These are phyloP conservation scores for Acanthornis magna DNA, from an alignment of 2,797 vertebrate genomes.

Conservation along the genomic window DNA sequence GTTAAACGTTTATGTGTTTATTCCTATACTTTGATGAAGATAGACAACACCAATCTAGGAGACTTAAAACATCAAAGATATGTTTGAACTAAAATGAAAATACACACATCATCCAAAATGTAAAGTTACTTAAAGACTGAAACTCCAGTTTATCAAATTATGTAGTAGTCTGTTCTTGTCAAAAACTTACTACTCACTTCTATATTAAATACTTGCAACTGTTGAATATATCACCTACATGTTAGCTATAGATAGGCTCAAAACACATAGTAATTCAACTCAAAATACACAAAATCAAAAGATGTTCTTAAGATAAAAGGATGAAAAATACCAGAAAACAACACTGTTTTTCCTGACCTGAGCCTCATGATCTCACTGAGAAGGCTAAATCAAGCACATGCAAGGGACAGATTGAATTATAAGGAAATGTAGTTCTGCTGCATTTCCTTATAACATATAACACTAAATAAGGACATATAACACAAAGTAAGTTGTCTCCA, in stretches of 20 bases:
- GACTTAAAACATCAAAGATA: not conserved
- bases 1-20: not conserved
- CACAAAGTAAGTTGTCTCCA: not conserved
- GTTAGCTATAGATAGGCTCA: not conserved
- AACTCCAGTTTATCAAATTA: not conserved
- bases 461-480: not conserved
- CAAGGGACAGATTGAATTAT: not conserved
- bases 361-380: not conserved
- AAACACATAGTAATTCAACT: not conserved
- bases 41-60: not conserved
- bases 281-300: not conserved
- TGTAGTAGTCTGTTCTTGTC: not conserved
- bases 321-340: not conserved
- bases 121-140: not conserved
- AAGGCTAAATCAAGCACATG: not conserved
- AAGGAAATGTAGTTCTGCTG: not conserved
- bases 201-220: not conserved
- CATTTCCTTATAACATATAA: not conserved
- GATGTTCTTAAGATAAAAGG: not conserved
- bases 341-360: not conserved
- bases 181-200: not conserved
- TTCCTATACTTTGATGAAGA: not conserved
- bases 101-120: not conserved
- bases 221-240: not conserved
- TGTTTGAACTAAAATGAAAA: not conserved